Percentiles rank a stretch among this genome's conserved stretches.
Conservation (phyloP, 2,888 invertebrate genomes). For the Lydus trimaculatus region DNA sequence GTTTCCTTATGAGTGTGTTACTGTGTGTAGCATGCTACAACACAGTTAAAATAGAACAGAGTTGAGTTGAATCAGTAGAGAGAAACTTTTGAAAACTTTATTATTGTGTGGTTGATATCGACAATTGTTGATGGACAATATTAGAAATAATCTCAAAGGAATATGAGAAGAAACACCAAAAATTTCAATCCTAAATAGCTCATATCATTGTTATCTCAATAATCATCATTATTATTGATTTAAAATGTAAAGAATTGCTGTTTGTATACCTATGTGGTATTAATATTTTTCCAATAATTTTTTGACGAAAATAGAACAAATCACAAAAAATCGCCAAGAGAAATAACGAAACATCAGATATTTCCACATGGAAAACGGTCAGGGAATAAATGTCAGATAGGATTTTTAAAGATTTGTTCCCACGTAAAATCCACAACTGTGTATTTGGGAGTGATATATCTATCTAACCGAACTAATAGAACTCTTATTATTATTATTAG, state of each 20-base stretch:
- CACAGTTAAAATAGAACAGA: not conserved
- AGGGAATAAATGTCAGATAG: slow-evolving; percentile 2
- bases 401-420: not conserved
- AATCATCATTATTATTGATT: too few species aligned
- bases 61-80: not conserved
- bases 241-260: too few species aligned
- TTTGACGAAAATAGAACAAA: not conserved
- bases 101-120: not conserved
- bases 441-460: not conserved
- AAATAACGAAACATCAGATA: slow-evolving; percentile 1
- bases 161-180: too few species aligned
- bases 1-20: not conserved
- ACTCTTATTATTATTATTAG: not conserved
- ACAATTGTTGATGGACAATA: not conserved
- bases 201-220: too few species aligned
- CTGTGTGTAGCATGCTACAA: not conserved
- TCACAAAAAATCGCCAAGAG: not conserved
- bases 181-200: too few species aligned
- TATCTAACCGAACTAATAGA: not conserved
- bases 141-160: not conserved
- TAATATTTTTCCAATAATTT: not conserved
- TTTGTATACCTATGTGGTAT: too few species aligned
- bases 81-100: not conserved
- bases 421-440: not conserved
- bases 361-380: not conserved